A percentile compares a stretch with the other conserved stretches of the same genome.
phyloP scores from a whole-genome alignment of 2,888 invertebrate genomes.

The Deilephila porcellus region DNA sequence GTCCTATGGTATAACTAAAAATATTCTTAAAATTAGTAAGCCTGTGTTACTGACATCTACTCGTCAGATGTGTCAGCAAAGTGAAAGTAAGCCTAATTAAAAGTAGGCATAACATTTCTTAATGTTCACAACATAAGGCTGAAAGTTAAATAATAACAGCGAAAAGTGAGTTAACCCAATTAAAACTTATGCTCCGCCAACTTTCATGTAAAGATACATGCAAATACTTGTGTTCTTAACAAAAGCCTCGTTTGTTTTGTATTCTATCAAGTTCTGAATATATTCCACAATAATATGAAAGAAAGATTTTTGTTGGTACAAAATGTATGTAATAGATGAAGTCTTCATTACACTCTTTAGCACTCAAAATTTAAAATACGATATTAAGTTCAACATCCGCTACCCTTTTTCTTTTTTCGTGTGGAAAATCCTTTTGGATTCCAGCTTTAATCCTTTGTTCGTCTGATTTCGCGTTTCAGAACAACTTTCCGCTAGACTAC shows the following conservation, averaged over 20 bases:
- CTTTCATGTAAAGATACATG: slow-evolving; percentile 12
- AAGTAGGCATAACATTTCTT: background rate
- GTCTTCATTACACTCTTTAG: too few species aligned
- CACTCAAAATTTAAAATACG: too few species aligned
- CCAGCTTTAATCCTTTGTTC: too few species aligned
- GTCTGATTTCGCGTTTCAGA: too few species aligned
- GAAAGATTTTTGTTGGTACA: background rate
- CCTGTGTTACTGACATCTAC: background rate
- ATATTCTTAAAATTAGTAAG: slow-evolving; percentile 5
- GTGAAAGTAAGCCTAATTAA: background rate
- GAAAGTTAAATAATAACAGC: slow-evolving; percentile 8
- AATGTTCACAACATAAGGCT: slow-evolving; percentile 8
- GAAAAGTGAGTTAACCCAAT: slow-evolving; percentile 12
- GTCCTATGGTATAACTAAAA: background rate
- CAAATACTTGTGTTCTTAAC: slow-evolving; percentile 1
- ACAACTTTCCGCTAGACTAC: too few species aligned
- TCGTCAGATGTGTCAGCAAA: background rate
- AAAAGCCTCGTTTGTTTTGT: background rate
- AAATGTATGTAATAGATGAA: background rate
- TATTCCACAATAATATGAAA: background rate
- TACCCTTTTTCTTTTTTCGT: too few species aligned
- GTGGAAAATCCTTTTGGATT: too few species aligned
- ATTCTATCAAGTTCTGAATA: background rate
- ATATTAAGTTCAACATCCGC: too few species aligned
- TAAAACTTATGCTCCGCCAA: slow-evolving; percentile 6